Evolutionary conservation across 2,888 invertebrate species (phyloP), one percentile per base, ranked within the genome.

Genomic region (Bruchidius siliquastri): DNA sequence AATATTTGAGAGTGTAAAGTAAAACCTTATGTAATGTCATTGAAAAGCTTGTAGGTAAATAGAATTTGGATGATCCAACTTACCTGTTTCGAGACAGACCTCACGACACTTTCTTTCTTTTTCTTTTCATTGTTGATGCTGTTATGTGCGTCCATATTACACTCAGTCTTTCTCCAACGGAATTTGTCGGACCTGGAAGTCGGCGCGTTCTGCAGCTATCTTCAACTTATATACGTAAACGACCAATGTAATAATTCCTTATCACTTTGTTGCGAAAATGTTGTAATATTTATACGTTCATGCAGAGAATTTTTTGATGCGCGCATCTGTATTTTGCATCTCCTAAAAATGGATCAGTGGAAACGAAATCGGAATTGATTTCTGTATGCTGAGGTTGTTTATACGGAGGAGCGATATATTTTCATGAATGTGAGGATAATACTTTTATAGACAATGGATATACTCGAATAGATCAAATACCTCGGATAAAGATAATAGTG

Each of bases 41-140:
- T n/a, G n/a, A n/a, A n/a, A n/a, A n/a, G n/a, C n/a, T n/a, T n/a
- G n/a, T 26, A 26, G 8, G 8, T 26, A 8, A 4, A 26, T 26
- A 4, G 26, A 26, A 4, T 4, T 8, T 26, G 49, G 13, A 49
- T 49, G 49, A 49, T 49, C 6, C 20, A 22, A 26, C 21, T 70
- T 72, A 72, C 72, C 72, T 72, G 72, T 32, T 22, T 72, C 10
- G 72, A 70, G 0, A 72, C 20, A 0, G 72, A 70, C 22, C 70
- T 72, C 20, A 70, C 26, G 22, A 22, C 32, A 0, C n/a, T 22
- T 20, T 18, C 72, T 2, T 72, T 70, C 67, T 67, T 70, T 20
- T 72, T 21, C 20, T 22, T 72, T 20, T 18, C 70, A 72, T 70
- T 70, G 18, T 72, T 22, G 49, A 13, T 49, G 1, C 49, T 49